Base-by-base conservation (phyloP, 2,797 vertebrate genomes). In the Periparus ater region DNA sequence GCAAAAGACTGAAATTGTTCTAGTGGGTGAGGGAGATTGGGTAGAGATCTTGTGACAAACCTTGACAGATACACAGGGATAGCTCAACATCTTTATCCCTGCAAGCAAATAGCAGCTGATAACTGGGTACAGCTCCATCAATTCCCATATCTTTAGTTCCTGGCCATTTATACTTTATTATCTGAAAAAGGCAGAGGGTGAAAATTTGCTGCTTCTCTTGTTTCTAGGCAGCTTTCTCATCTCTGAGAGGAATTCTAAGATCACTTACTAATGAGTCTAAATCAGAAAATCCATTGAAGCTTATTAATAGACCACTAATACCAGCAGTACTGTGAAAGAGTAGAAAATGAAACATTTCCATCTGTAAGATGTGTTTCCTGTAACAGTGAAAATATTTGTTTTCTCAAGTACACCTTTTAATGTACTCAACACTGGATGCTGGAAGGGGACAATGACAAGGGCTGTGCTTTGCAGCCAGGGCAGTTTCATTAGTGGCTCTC, bases 401-500 rank as follows among this genome's bases (percentile, higher is more conserved):
- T 92, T 65, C 71, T 67, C 29, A 36, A 66, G 71, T 78, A 65
- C 23, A 53, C 65, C n/a, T 73, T 79, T 45, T 22, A 66, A 21
- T 32, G 44, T 5, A 2, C 19, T 79, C 63, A 72, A 26, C 58
- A 65, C 47, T 32, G 87, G 70, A 14, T 71, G 77, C 62, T 53
- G 30, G 61, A 47, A 90, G 45, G 72, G 54, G 67, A 71, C 7
- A 48, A n/a, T 2, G 57, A 63, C 9, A 53, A 44, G 65, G 72
- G 87, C 50, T 88, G 60, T 25, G 60, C 79, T 92, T 53, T 93
- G 85, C 91, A 96, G 87, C 81, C 79, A 76, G 85, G 62, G 36
- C 82, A 85, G 84, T 80, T 93, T 68, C 94, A 96, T 96, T 42
- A 96, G 80, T 45, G 71, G 66, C 89, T 89, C 77, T 95, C 95